Percentiles rank a stretch among this genome's conserved stretches.
These are phyloP conservation scores for Philaethria dido DNA, from an alignment of 2,888 invertebrate genomes.

Conservation along the genomic window DNA sequence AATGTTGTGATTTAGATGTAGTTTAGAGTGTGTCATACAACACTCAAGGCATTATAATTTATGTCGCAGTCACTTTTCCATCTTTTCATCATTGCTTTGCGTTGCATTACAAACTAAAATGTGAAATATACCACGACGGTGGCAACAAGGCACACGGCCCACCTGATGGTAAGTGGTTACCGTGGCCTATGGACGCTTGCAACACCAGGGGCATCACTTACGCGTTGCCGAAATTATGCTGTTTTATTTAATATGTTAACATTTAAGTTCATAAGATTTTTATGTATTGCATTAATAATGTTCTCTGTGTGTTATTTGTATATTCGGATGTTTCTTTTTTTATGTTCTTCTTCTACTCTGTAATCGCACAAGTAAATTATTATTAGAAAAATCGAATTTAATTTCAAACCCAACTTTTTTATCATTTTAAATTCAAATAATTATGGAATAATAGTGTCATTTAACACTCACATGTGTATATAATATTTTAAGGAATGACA, in stretches of 20 bases:
- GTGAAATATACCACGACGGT: no score
- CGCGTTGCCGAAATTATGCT: no score
- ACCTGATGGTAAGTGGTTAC: no score
- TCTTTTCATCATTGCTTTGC: slow-evolving; percentile 21
- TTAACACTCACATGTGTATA: no score
- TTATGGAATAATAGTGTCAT: no score
- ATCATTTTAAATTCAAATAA: no score
- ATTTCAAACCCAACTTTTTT: slow-evolving; percentile 1
- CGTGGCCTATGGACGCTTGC: no score
- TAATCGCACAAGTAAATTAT: slow-evolving; percentile 47
- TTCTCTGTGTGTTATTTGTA: slow-evolving; percentile 39
- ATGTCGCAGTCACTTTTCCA: slow-evolving; percentile 6
- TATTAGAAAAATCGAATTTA: slow-evolving; percentile 29
- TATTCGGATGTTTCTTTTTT: slow-evolving; percentile 36
- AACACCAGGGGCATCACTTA: no score
- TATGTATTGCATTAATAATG: slow-evolving; percentile 11
- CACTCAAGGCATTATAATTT: slow-evolving; percentile 2
- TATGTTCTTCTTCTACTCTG: slow-evolving; percentile 41
- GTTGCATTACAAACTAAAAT: not conserved
- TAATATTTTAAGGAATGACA: no score
- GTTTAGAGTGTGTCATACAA: slow-evolving; percentile 16
- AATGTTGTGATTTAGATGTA: slow-evolving; percentile 29
- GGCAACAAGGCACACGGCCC: no score
- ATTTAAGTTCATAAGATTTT: slow-evolving; percentile 8
- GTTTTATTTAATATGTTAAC: not conserved